A percentile compares a stretch with the other conserved stretches of the same genome.
These are phyloP conservation scores for Danio tinwini DNA, from an alignment of 2,797 vertebrate genomes.

Conservation along the genomic window DNA sequence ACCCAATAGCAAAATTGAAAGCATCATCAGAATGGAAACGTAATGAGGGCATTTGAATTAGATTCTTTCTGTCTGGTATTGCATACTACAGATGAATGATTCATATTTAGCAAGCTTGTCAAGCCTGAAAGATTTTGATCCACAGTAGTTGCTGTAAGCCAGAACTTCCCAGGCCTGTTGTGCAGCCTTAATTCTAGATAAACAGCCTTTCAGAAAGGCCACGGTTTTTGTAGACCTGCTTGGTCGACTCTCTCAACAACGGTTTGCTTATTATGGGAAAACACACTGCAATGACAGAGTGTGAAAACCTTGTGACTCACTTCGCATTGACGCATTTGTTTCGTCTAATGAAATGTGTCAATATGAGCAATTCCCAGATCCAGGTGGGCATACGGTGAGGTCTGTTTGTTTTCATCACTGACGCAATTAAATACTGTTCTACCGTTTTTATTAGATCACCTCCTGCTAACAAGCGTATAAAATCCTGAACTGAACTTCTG, in stretches of 20 bases:
- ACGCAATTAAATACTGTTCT: too few relatives aligned
- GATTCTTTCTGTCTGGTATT: not conserved
- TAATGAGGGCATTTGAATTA: not conserved
- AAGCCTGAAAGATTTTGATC: not conserved
- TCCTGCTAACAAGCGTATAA: not conserved
- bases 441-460: not conserved
- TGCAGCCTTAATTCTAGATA: not conserved
- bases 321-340: conserved; percentile 28
- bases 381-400: conserved; percentile 18
- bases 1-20: conserved; percentile 33
- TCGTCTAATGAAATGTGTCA: conserved; percentile 14
- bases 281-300: not conserved
- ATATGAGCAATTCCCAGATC: not conserved
- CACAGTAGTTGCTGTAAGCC: not conserved
- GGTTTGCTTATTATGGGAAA: not conserved
- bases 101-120: not conserved
- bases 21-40: conserved; percentile 44
- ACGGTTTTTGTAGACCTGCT: not conserved
- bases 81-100: conserved; percentile 7
- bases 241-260: not conserved
- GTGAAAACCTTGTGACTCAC: conserved; percentile 32
- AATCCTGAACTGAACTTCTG: not conserved
- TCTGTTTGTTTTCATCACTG: not conserved
- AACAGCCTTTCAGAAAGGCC: not conserved
- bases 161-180: conserved; percentile 9